Evolutionary conservation across 2,888 invertebrate genomes (phyloP).

Genomic region (Campoletis raptor): DNA sequence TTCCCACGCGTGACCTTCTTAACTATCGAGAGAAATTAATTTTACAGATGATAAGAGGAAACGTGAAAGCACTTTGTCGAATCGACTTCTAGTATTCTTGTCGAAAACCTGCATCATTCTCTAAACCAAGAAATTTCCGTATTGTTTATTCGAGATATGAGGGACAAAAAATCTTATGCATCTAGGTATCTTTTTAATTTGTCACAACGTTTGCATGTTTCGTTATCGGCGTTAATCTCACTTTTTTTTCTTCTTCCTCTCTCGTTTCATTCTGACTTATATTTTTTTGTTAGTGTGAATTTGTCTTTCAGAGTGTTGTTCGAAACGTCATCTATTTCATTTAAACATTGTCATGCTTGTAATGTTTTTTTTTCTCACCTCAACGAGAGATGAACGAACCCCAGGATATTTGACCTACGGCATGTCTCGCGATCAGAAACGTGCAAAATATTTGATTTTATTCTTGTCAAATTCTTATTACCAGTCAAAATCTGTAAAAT

Average conservation of each 20-base stretch:
- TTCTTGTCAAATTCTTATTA: neutral
- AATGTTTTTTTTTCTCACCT: constrained; percentile 5
- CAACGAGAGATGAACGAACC: neutral
- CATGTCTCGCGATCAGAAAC: neutral
- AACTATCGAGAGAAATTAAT: constrained; percentile 70
- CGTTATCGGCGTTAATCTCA: constrained; percentile 24
- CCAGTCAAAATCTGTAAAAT: neutral
- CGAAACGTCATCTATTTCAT: constrained; percentile 23
- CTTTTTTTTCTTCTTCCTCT: constrained; percentile 45
- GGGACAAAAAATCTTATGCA: constrained; percentile 60
- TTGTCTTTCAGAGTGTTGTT: constrained; percentile 12
- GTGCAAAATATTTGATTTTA: neutral
- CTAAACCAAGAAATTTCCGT: constrained; percentile 71
- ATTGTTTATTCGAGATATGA: constrained; percentile 68
- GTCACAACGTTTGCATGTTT: constrained; percentile 56
- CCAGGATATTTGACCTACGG: neutral
- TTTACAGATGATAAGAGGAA: constrained; percentile 79
- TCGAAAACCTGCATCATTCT: constrained; percentile 81
- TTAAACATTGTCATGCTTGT: constrained; percentile 12
- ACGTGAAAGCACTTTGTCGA: constrained; percentile 78
- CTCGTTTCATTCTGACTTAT: constrained; percentile 16
- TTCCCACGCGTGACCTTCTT: constrained; percentile 44
- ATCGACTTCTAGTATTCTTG: constrained; percentile 79
- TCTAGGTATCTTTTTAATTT: constrained; percentile 68
- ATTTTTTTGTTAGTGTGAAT: constrained; percentile 1